Evolutionary conservation across 2,888 invertebrate species (phyloP), one percentile per base, ranked within the genome.

Genomic region (Chrysina gloriosa): DNA sequence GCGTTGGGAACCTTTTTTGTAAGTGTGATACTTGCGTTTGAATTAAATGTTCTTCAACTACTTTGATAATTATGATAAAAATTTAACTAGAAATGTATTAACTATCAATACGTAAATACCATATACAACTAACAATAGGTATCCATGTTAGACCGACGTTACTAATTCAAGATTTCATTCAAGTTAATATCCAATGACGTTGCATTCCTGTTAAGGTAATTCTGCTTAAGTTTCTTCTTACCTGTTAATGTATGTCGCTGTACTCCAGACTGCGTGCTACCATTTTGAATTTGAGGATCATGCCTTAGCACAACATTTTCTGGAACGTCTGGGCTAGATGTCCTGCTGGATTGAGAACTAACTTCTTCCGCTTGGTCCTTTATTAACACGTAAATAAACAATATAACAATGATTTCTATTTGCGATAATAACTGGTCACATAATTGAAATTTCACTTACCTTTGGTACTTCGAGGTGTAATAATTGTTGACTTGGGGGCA

Each of bases 401-500:
- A 50, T 2, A 34, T 34, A 11, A 34, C 4, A 36, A 36, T 9
- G 58, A 34, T 34, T 23, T 39, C 9, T 11, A n/a, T 47, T 47
- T 19, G 5, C 21, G 16, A 21, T n/a, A n/a, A n/a, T n/a, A 16
- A 16, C 3, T 31, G 5, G 0, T 29, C 1, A 56, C 14, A 21
- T 5, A 3, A 14, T 11, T 29, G 6, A 7, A 29, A 27, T 2
- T 7, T 47, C 14, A 67, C 25, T 29, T 73, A 83, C 83, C 79
- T 81, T 84, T 31, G 80, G 78, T 52, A 83, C 88, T 75, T 92
- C 91, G 81, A 95, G 95, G 74, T 94, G 93, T 63, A 95, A 86
- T 31, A 96, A 86, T 82, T 96, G 96, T 79, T 95, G 88, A 81
- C 91, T 93, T 9, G 97, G 97, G 9, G 96, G 95, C 71, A 97